Evolutionary conservation across 2,888 invertebrate species (phyloP), one percentile per base, ranked within the genome.

Genomic region (Aleiodes testaceus): DNA sequence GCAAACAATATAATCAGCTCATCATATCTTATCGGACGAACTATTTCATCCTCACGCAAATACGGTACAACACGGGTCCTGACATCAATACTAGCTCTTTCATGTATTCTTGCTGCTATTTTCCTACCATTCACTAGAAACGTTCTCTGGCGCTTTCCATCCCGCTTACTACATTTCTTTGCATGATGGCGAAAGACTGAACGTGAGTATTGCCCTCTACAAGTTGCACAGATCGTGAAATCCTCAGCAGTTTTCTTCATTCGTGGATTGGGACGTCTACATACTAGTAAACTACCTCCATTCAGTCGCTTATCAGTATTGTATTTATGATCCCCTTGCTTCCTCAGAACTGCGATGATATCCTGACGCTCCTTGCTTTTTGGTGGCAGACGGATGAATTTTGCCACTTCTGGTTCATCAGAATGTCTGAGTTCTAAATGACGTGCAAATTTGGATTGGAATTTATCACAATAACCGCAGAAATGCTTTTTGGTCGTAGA

Each of bases 1-100:
- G 65, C 75, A 61, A 69, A 77, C n/a, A 67, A 22, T 30, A 77
- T 75, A 16, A 70, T 52, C n/a, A 77, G 44, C 30, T 52, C 63
- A 61, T 77, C 75, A 73, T 76, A 76, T 63, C 73, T 61, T n/a
- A 77, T 72, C 9, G 67, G 11, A 52, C 61, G 16, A 42, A 66
- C 61, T 42, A 74, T 50, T 9, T 71, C 59, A 64, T 75, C 75
- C 3, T 77, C 74, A 36, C 72, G 64, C 67, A 77, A 49, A 11
- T 61, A 61, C 18, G 77, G 75, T 53, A 76, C 72, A 66, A 73
- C 63, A 14, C 11, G n/a, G 11, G 49, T 26, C 61, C 63, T 67
- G n/a, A 74, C 61, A 18, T 49, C 53, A 42, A 30, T 12, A 64
- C 52, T 71, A 55, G 77, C 75, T 47, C 47, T 53, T 71, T 72